Conservation (phyloP, 2,113 vertebrate genomes). For the Balaenoptera acutorostrata region DNA sequence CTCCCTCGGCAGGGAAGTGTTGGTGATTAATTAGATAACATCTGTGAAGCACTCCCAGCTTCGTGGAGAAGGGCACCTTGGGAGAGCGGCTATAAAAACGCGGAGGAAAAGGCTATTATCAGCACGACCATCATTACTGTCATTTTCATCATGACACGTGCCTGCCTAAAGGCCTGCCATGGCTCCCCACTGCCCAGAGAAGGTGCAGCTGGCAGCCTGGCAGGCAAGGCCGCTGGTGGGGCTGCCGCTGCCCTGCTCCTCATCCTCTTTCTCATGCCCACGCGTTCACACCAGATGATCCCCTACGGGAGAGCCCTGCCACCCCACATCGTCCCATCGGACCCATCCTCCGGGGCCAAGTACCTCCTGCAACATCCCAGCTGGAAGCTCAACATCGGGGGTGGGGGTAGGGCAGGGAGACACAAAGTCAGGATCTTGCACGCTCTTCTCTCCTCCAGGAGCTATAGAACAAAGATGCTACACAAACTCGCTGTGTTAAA, state of each 20-base stretch:
- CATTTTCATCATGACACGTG: background rate
- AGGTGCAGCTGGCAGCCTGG: background rate
- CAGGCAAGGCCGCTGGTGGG: background rate
- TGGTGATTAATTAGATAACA: constrained; percentile 46
- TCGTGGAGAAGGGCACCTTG: constrained; percentile 56
- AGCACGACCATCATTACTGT: background rate
- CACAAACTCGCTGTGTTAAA: rapidly evolving
- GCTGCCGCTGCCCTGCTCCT: rapidly evolving
- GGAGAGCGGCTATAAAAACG: constrained; percentile 23
- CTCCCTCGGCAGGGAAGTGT: background rate
- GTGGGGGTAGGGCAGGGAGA: background rate
- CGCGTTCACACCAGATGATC: rapidly evolving
- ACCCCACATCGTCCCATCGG: rapidly evolving
- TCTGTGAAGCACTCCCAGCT: constrained; percentile 30
- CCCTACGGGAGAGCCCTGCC: rapidly evolving
- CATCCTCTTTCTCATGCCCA: background rate
- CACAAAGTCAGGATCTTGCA: too few species aligned
- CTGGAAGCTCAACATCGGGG: background rate
- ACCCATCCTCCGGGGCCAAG: background rate
- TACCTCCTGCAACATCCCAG: background rate
- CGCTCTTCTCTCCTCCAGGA: background rate
- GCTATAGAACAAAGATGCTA: background rate
- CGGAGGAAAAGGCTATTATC: background rate
- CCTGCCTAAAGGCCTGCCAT: background rate
- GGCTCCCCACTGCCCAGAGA: background rate